phyloP scores from a whole-genome alignment of 2,888 invertebrate genomes.

The Pristionchus entomophagus region DNA sequence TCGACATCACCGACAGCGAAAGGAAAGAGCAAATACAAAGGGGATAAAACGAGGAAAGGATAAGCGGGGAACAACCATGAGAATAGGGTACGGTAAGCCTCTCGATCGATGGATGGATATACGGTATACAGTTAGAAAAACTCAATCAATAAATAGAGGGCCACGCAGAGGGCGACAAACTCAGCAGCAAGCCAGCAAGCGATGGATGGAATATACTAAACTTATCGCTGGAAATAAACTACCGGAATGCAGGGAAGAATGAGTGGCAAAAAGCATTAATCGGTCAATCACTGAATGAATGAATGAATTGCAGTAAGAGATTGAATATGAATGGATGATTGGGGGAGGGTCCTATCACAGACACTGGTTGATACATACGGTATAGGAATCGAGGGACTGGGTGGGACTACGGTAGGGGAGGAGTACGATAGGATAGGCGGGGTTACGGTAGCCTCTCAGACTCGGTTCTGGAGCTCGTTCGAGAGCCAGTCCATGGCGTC shows the following conservation, averaged over 20 bases:
- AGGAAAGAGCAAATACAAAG: conserved; percentile 7
- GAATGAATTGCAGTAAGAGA: conserved; percentile 1
- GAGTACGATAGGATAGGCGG: no score
- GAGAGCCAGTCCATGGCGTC: conserved; percentile 97
- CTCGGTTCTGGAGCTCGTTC: conserved; percentile 67
- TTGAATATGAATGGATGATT: no score
- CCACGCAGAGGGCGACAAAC: no score
- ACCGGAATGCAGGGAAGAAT: not conserved
- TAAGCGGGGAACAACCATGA: conserved; percentile 29
- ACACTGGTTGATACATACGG: conserved; percentile 40
- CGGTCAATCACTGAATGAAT: no score
- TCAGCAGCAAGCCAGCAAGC: conserved; percentile 8
- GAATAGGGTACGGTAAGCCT: not conserved
- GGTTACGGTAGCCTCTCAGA: conserved; percentile 21
- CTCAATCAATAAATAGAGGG: no score
- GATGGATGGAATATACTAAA: conserved; percentile 10
- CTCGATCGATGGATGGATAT: not conserved
- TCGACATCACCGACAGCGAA: conserved; percentile 29
- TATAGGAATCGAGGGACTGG: not conserved
- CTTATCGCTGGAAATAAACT: not conserved
- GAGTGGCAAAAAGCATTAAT: no score
- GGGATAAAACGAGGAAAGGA: conserved; percentile 32
- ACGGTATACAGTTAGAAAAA: not conserved
- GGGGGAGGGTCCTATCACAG: conserved; percentile 17
- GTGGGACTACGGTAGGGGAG: not conserved